These are phyloP conservation scores for Omphaloscelis lunosa DNA, from an alignment of 2,888 invertebrate genomes.

Conservation along the genomic window DNA sequence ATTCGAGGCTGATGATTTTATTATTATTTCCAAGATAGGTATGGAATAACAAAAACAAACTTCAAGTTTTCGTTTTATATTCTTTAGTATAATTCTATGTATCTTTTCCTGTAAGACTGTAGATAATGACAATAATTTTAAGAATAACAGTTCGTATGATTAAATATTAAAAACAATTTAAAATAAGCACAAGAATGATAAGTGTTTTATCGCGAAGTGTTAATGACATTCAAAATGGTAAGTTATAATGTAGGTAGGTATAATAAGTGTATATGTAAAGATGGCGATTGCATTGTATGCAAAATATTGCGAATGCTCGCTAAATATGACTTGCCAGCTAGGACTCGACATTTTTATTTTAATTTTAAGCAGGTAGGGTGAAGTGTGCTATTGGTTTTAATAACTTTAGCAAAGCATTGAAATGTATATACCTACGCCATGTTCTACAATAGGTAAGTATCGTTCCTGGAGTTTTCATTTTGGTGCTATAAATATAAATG, in stretches of 20 bases:
- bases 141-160: slow-evolving; percentile 7
- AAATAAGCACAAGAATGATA: not conserved
- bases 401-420: not conserved
- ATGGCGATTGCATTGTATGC: slow-evolving; percentile 39
- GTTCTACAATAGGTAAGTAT: not conserved
- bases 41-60: not conserved
- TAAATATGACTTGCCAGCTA: slow-evolving; percentile 16
- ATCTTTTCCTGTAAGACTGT: slow-evolving; percentile 20
- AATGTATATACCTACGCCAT: not conserved
- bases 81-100: not conserved
- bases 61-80: not conserved
- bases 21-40: not conserved
- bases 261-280: not conserved
- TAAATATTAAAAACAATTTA: not conserved
- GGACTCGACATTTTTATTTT: slow-evolving; percentile 2
- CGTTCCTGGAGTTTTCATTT: not conserved
- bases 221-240: slow-evolving; percentile 14
- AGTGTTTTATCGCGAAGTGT: slow-evolving; percentile 2
- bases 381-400: not conserved
- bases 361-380: not conserved
- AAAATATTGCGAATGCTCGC: slow-evolving; percentile 17
- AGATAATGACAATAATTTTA: slow-evolving; percentile 15
- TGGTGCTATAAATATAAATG: slow-evolving; percentile 17
- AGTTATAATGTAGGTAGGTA: not conserved
- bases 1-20: not conserved